phyloP scores from a whole-genome alignment of 2,797 vertebrate genomes.

The Champsocephalus gunnari region DNA sequence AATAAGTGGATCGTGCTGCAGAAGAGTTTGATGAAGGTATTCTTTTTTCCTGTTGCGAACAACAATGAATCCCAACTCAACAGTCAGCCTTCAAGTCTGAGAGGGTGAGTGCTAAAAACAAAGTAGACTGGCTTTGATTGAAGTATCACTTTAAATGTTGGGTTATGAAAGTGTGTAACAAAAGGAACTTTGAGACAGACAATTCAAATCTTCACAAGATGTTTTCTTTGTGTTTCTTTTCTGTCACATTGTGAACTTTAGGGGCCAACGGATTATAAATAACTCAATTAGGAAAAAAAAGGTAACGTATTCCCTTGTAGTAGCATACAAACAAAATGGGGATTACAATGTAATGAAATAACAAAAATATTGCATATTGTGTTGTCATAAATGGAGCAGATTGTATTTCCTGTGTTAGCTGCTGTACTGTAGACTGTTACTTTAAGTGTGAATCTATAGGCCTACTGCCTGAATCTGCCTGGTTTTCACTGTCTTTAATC shows the following conservation, averaged over 20 bases:
- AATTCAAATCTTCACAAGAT: background rate
- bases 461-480: too few species aligned
- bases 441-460: too few species aligned
- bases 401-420: too few species aligned
- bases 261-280: too few species aligned
- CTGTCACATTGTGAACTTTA: background rate
- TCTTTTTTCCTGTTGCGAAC: constrained; percentile 20
- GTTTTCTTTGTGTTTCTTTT: background rate
- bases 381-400: too few species aligned
- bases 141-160: background rate
- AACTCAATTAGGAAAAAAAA: too few species aligned
- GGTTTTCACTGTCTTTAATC: too few species aligned
- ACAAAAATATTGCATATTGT: too few species aligned
- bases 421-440: too few species aligned
- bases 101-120: constrained; percentile 5
- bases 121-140: background rate
- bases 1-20: constrained; percentile 22
- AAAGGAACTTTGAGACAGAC: background rate
- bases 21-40: constrained; percentile 26
- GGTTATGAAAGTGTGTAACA: background rate
- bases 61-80: constrained; percentile 28
- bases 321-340: too few species aligned
- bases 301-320: too few species aligned
- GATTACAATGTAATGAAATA: too few species aligned
- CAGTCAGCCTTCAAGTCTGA: constrained; percentile 9